Evolutionary conservation across 37 sponge, comb jelly and placozoan genomes (phyloP), one percentile per base, ranked within the genome.

Genomic region (Agelas oroides): DNA sequence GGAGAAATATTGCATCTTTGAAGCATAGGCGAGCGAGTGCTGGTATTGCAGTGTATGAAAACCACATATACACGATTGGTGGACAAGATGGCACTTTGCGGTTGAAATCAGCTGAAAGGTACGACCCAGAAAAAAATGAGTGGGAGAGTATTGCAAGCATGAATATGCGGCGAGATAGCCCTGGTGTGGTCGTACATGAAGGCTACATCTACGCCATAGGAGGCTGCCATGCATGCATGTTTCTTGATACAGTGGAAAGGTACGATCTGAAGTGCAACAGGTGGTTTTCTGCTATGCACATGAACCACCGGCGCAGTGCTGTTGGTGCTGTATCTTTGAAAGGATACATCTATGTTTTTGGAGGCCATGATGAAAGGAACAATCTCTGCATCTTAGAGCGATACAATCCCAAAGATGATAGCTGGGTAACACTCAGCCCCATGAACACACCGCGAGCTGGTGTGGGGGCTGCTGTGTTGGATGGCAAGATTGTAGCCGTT

Each of bases 141-240:
- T 85, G 87, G 87, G 54, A 79, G 55, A 12, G 28, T 30, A 18
- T 86, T 2, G 54, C 68, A 18, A 76, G 71, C 73, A 90, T 90
- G 91, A 85, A 77, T 30, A 65, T 78, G 81, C 63, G 80, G 31
- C 54, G 91, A 21, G 75, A 76, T 68, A 90, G 76, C 53, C 81
- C 74, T 16, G 87, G 87, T 56, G 91, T 82, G 32, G 81, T 53
- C 2, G 53, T 54, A 0, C 60, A 75, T 53, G 24, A 71, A 18
- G 86, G 65, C 63, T 40, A 34, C 53, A 82, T 90, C 35, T 90
- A 90, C 53, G 91, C 91, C 69, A 76, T 90, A 2, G 91, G 91
- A 15, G 91, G 91, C 32, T 90, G 74, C 58, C 86, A 90, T 58
- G 71, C 78, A 13, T 84, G 86, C 38, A 86, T 67, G 67, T 86